Base-by-base conservation (phyloP, 2,888 invertebrate species). In the Dicyrtoma fusca region DNA sequence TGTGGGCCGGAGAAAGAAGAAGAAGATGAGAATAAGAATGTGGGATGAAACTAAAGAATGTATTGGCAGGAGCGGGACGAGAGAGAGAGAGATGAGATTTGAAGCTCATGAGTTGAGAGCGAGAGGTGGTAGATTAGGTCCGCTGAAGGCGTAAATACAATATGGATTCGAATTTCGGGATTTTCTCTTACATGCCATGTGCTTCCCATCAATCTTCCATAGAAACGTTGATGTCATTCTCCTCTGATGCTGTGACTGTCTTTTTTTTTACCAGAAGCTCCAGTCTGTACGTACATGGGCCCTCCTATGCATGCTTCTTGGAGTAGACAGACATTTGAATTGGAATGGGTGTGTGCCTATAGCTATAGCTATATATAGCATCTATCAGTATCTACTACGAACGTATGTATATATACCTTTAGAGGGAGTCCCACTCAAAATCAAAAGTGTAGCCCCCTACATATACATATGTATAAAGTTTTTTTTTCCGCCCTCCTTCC, bases 201-300 rank as follows among this genome's bases (percentile, higher is more conserved):
- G 76, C 76, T 72, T 74, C 75, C 75, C 77, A 77, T 77, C 77
- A 77, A 77, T 77, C 77, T 77, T 77, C 74, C 73, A 73, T 72
- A 74, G 75, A 76, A 75, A 76, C 73, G 74, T 75, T 73, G 73
- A 74, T 77, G 77, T 77, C 77, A 77, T 75, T 77, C 75, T 64
- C 59, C 47, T 59, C 53, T 62, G 68, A 62, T 63, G 69, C 72
- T 74, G 72, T 74, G 69, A 66, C 75, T 73, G 71, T 73, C 73
- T 71, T 25, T 71, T 61, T 76, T 71, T 69, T 61, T 72, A 69
- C 59, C 62, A 64, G 66, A 47, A 17, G n/a, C 42, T 42, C 3
- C 8, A 34, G 51, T 51, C 51, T 21, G 17, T 59, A 34, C n/a
- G n/a, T 17, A 21, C 3, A 5, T 3, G 17, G 14, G 34, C 14